A percentile compares a stretch with the other conserved stretches of the same genome.
Evolutionary conservation across 2,888 invertebrate genomes (phyloP).

Genomic region (Drosophila setosimentum): DNA sequence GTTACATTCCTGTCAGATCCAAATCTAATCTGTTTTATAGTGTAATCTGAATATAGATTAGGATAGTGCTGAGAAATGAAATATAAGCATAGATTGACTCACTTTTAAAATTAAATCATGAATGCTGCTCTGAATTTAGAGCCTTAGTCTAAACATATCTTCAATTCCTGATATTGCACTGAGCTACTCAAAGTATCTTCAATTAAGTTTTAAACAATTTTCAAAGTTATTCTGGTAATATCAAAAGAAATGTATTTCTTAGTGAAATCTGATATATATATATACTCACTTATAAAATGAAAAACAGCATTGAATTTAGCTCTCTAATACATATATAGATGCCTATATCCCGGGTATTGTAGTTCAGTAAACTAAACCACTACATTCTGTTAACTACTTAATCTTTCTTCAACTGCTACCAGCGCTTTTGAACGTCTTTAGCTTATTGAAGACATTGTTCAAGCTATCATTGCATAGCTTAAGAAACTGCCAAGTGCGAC

Average conservation of each 20-base stretch:
- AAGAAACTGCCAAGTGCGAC: slow-evolving; percentile 17
- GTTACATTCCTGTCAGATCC: not conserved
- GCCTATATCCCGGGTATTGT: too few relatives aligned
- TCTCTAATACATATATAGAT: not conserved
- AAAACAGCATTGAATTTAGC: not conserved
- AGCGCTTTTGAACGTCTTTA: not conserved
- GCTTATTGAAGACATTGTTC: not conserved
- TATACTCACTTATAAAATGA: not conserved
- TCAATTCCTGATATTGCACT: not conserved
- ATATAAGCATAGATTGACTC: not conserved
- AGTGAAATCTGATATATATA: not conserved
- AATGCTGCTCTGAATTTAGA: not conserved
- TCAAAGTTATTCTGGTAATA: not conserved
- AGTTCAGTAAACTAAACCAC: not conserved
- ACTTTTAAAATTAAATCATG: not conserved
- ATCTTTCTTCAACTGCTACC: not conserved
- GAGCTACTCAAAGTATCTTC: not conserved
- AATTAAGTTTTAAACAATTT: not conserved
- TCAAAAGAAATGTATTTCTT: not conserved
- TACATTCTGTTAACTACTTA: not conserved
- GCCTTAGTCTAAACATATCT: not conserved
- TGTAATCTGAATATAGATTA: not conserved
- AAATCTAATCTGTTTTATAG: not conserved
- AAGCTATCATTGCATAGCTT: not conserved
- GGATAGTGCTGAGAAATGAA: accelerated